Evolutionary conservation across 2,797 vertebrate genomes (phyloP).

Genomic region (Poeciliopsis infans): DNA sequence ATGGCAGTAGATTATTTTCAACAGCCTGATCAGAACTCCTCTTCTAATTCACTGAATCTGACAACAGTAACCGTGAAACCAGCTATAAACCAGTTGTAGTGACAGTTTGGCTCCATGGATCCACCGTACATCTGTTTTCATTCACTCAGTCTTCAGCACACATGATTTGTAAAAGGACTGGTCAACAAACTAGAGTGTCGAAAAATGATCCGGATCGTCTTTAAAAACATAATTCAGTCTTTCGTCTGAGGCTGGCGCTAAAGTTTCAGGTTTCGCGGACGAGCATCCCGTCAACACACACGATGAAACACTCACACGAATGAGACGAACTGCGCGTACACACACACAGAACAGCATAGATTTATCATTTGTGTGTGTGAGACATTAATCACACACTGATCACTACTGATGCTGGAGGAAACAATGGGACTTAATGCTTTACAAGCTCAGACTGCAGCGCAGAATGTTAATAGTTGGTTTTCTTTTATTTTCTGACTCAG

Average conservation of each 20-base stretch:
- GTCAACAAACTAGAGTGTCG: neutral
- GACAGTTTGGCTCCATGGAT: neutral
- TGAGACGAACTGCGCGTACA: neutral
- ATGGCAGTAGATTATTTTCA: no score
- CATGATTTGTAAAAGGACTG: neutral
- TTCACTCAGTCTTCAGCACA: neutral
- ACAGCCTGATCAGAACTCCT: no score
- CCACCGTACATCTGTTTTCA: neutral
- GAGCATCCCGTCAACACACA: neutral
- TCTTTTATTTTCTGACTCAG: neutral
- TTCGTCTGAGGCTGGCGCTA: neutral
- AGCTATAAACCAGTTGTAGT: no score
- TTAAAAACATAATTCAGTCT: neutral
- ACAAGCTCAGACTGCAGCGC: neutral
- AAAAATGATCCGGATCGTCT: neutral
- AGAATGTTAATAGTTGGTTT: neutral
- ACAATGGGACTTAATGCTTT: conserved; percentile 7
- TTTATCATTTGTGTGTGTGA: neutral
- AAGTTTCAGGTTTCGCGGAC: neutral
- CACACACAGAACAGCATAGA: neutral
- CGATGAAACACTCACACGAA: neutral
- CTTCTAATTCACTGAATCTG: no score
- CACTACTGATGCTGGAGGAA: neutral
- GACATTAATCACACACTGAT: conserved; percentile 1
- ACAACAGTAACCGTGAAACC: no score